Percentiles rank a stretch among this genome's conserved stretches.
Conservation (phyloP, 2,113 vertebrate species). For the Prionailurus bengalensis region DNA sequence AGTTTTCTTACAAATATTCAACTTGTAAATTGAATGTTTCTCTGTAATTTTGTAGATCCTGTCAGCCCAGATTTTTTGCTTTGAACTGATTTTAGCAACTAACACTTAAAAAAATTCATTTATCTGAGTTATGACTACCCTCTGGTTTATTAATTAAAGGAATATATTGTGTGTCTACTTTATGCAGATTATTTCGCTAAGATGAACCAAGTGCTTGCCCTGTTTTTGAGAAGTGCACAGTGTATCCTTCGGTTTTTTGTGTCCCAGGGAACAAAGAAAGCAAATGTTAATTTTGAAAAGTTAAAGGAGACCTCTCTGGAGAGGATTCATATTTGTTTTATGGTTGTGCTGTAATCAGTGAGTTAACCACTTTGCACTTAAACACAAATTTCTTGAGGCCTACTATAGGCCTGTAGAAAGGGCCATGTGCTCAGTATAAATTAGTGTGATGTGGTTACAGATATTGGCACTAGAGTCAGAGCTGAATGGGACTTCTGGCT, state of each 20-base stretch:
- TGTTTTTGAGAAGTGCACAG: neutral
- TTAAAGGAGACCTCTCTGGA: neutral
- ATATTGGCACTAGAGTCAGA: neutral
- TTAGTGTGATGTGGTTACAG: neutral
- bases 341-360: neutral
- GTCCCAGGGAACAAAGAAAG: neutral
- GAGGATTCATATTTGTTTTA: neutral
- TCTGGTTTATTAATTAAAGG: neutral
- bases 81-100: neutral
- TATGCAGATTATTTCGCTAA: neutral
- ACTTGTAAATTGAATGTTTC: neutral
- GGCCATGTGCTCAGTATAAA: neutral
- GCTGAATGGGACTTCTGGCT: neutral
- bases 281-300: constrained; percentile 9
- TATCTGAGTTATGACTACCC: neutral
- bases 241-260: neutral
- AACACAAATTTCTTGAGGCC: neutral
- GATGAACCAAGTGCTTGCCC: neutral
- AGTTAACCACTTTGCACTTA: neutral
- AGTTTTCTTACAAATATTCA: neutral
- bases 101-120: neutral
- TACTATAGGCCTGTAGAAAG: neutral
- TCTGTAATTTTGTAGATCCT: neutral
- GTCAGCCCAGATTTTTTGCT: neutral
- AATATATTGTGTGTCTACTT: neutral